phyloP scores from a whole-genome alignment of 2,113 vertebrate genomes.

The Pelvicachromis taeniatus region DNA sequence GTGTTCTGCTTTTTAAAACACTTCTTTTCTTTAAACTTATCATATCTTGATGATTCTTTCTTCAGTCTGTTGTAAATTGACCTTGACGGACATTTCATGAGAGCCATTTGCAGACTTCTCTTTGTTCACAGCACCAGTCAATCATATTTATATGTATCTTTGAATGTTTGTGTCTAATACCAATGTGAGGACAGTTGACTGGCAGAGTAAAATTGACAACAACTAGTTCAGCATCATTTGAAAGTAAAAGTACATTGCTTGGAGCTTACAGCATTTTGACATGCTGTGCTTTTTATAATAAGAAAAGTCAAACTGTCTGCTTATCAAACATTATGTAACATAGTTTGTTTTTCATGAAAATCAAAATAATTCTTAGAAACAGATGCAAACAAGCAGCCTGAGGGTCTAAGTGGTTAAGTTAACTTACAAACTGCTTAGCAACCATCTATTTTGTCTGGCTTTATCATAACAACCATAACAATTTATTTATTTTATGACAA shows the following conservation, averaged over 20 bases:
- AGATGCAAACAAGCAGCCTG: background rate
- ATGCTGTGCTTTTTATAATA: background rate
- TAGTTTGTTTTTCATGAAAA: background rate
- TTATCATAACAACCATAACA: background rate
- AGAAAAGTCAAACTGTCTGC: background rate
- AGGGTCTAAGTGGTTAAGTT: background rate
- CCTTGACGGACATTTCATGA: background rate
- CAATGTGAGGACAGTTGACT: background rate
- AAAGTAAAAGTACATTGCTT: background rate
- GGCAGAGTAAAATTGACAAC: background rate
- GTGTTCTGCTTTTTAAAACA: background rate
- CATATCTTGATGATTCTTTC: background rate
- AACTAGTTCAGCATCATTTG: background rate
- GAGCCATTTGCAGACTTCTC: background rate
- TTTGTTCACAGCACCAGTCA: background rate
- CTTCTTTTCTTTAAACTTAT: background rate
- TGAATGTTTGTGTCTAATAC: background rate
- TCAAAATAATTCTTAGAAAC: background rate
- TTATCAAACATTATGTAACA: background rate
- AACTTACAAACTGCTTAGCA: background rate
- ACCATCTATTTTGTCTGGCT: background rate
- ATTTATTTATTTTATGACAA: background rate
- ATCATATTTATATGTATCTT: background rate
- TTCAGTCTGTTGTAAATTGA: background rate
- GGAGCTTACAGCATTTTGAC: background rate